These are phyloP conservation scores for Gryllus longicercus DNA, from an alignment of 2,888 invertebrate species.

Conservation along the genomic window DNA sequence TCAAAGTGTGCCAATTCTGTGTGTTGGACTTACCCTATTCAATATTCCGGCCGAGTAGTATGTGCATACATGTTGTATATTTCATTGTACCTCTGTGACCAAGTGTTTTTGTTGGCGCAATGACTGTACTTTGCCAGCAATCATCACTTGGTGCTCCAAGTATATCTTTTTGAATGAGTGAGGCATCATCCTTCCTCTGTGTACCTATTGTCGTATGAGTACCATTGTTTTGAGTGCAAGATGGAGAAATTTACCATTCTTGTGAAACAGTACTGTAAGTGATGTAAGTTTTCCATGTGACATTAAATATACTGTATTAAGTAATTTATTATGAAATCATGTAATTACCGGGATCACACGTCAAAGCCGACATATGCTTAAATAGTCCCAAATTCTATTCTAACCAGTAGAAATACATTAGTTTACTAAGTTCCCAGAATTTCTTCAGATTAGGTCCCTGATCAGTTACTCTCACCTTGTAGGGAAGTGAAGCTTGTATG, in stretches of 20 bases:
- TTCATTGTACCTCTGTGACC: background rate
- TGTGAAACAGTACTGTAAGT: background rate
- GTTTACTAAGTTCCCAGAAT: constrained; percentile 5
- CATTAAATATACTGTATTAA: background rate
- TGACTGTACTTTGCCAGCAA: background rate
- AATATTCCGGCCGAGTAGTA: constrained; percentile 35
- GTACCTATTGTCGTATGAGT: constrained; percentile 17
- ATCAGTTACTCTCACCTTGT: constrained; percentile 3
- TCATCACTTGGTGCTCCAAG: background rate
- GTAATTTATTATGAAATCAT: background rate
- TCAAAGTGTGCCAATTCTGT: constrained; percentile 21
- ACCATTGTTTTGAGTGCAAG: constrained; percentile 1
- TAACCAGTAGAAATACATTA: background rate
- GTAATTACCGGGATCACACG: constrained; percentile 1
- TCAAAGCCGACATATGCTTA: background rate
- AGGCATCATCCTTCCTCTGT: constrained; percentile 4
- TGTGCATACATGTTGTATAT: constrained; percentile 17
- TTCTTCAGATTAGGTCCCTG: background rate
- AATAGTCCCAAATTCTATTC: background rate
- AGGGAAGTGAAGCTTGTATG: constrained; percentile 20
- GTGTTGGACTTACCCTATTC: constrained; percentile 33
- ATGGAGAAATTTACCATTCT: background rate
- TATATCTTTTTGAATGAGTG: constrained; percentile 2
- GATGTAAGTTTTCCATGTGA: constrained; percentile 4
- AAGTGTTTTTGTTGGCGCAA: constrained; percentile 5